Evolutionary conservation across 2,888 invertebrate genomes (phyloP), one percentile per base, ranked within the genome.

Genomic region (Phengaris alcon): DNA sequence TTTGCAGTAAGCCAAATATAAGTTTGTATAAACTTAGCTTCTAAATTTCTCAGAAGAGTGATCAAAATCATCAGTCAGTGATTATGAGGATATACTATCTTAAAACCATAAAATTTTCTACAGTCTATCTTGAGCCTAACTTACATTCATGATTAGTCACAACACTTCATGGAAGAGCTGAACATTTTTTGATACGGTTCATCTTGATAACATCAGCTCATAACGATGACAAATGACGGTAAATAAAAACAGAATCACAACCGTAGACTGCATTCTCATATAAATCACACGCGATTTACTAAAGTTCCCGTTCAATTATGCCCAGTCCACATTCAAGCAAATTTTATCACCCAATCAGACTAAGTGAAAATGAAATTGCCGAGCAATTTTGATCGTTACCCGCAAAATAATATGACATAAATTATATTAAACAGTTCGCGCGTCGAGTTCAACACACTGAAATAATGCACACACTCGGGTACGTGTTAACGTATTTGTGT

Each of bases 391-490:
- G 35, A 12, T 22, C 35, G 10, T 12, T 64, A 64, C 22, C 13
- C 35, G 35, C 35, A 15, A 64, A 35, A 64, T 64, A 6, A 12
- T 64, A 64, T 64, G 35, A 64, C 35, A 35, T 12, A 64, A 35
- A 64, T 64, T 35, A 64, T 13, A 44, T 35, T 64, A 59, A 59
- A 59, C 68, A 44, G 35, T 9, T 9, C 3, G 15, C 68, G 48
- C 69, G 69, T 69, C 69, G 69, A 15, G 69, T 48, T 69, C 69
- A 69, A 69, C 69, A 69, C 15, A 69, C 69, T 13, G 13, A 48
- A 69, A 48, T 69, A 69, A n/a, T 48, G 46, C 68, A 68, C 46
- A 68, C 68, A 68, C 46, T 68, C 10, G 22, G 57, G 15, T 22
- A 59, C 64, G 64, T 64, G 64, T 64, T 64, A 64, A 64, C 35